Evolutionary conservation across 2,888 invertebrate species (phyloP).

Genomic region (Apodemia mormo): DNA sequence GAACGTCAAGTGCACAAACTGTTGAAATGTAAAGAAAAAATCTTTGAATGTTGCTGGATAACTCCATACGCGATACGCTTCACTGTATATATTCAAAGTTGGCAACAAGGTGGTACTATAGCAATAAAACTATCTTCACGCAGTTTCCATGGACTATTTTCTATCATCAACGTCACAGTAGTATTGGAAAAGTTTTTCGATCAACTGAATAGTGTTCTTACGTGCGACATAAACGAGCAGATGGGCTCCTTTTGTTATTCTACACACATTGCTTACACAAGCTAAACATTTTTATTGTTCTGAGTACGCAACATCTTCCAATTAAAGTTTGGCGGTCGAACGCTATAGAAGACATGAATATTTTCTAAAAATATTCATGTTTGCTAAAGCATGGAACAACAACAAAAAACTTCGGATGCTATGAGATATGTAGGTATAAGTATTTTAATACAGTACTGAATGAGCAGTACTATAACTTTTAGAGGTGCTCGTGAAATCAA

Average conservation of each 20-base stretch:
- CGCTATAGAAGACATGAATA: neutral
- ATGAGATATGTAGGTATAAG: no score
- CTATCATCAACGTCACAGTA: conserved; percentile 68
- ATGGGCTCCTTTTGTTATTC: conserved; percentile 66
- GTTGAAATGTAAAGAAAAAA: no score
- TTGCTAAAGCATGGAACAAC: no score
- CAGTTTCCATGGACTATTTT: conserved; percentile 59
- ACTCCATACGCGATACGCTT: neutral
- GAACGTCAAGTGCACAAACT: no score
- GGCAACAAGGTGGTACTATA: conserved; percentile 41
- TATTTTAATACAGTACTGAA: no score
- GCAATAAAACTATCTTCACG: conserved; percentile 61
- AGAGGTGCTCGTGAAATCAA: no score
- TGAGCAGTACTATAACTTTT: no score
- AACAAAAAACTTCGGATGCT: no score
- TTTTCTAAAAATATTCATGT: neutral
- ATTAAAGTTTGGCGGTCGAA: conserved; percentile 31
- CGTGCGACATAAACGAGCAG: conserved; percentile 68
- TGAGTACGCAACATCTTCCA: conserved; percentile 38
- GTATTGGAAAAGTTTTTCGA: conserved; percentile 73
- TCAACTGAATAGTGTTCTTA: conserved; percentile 62
- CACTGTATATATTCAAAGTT: conserved; percentile 3
- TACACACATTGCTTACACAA: conserved; percentile 57
- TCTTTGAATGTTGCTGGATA: no score
- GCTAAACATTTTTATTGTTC: conserved; percentile 60